Evolutionary conservation across 2,113 vertebrate species (phyloP).

Genomic region (Melanotaenia duboulayi): DNA sequence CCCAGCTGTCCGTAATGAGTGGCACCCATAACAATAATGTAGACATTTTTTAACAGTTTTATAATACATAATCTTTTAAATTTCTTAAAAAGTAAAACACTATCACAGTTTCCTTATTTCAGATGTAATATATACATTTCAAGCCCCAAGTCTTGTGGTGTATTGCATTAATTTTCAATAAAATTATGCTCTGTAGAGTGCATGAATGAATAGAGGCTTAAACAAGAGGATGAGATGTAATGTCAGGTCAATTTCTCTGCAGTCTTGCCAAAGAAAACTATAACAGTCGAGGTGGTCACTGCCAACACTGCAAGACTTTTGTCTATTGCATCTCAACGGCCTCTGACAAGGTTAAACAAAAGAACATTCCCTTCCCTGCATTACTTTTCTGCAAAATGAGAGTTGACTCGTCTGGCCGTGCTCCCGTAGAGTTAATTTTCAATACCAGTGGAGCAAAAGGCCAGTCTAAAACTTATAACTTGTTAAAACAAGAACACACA

Average conservation of each 20-base stretch:
- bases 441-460: constrained; percentile 50
- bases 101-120: too few species aligned
- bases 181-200: constrained; percentile 22
- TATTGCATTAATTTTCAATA: constrained; percentile 29
- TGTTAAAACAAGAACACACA: neutral
- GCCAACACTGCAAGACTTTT: constrained; percentile 64
- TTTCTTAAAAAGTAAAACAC: too few species aligned
- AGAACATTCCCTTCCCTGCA: constrained; percentile 62
- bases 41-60: too few species aligned
- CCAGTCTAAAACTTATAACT: constrained; percentile 47
- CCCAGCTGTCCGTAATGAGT: too few species aligned
- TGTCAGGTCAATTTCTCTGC: constrained; percentile 51
- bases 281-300: constrained; percentile 50
- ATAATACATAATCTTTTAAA: too few species aligned
- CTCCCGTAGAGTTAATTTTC: constrained; percentile 65
- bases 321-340: constrained; percentile 62
- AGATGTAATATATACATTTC: too few species aligned
- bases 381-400: constrained; percentile 69
- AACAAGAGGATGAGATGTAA: constrained; percentile 41
- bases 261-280: constrained; percentile 62
- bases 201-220: constrained; percentile 51
- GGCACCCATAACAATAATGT: too few species aligned
- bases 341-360: constrained; percentile 79
- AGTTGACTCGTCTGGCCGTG: constrained; percentile 50
- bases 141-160: too few species aligned